Base-by-base conservation (phyloP, 1,140 invertebrate genomes). In the Nasonia vitripennis region DNA sequence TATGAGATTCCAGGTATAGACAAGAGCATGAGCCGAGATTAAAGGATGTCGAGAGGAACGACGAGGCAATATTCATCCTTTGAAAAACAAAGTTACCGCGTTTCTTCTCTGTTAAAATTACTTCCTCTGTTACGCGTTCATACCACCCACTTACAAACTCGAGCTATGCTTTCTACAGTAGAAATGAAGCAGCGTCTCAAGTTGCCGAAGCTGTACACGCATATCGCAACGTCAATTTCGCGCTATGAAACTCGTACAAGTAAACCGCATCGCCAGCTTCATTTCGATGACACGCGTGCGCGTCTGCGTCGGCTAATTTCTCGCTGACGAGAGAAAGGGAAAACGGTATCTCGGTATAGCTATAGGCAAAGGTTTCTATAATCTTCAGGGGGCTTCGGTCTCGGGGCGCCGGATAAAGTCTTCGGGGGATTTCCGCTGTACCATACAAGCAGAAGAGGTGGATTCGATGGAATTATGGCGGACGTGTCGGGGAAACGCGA, bases 391-490 rank as follows among this genome's bases (percentile, higher is more conserved):
- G 20, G 11, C 27, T 71, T 71, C 0, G 27, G 27, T 27, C 0
- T 34, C 70, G 23, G 27, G 27, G 27, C 27, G 11, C 10, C 9
- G 27, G 9, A 31, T 27, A 27, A 31, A 9, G 17, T 31, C 70
- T 71, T 34, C 10, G 23, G 27, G 70, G 20, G 70, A 71, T 71
- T 34, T 71, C 10, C 70, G 27, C 27, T 31, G 70, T 71, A 23
- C 10, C 20, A 71, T 31, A 34, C 70, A 71, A 71, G 9, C 3
- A 12, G 3, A 1, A 71, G 27, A 31, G 10, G 23, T 7, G 70
- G 27, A 71, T 71, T 71, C 23, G 27, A 71, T 31, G 70, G 70
- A 34, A 71, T 34, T 71, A 71, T 31, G 14, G 68, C 68, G 68
- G 20, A 70, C 68, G 68, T 70, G 68, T 27, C 68, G 7, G 23